A percentile compares a stretch with the other conserved stretches of the same genome.
Conservation (phyloP, 2,888 invertebrate genomes). For the Tubiluchus corallicola region DNA sequence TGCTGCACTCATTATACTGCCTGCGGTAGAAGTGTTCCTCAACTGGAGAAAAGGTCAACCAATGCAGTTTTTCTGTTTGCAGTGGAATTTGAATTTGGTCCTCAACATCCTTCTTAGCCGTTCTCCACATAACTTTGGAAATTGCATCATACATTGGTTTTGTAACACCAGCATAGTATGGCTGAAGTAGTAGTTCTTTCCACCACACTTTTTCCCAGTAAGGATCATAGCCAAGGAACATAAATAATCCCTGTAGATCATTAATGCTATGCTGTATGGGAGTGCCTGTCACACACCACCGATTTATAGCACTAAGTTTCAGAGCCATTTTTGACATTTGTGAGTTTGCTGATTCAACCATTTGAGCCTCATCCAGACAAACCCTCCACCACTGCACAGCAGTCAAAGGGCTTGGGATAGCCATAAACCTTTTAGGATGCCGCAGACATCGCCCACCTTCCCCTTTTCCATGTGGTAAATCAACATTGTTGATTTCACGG, state of each 20-base stretch:
- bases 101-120: conserved; percentile 44
- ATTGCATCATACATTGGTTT: conserved; percentile 36
- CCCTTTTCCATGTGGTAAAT: conserved; percentile 32
- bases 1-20: conserved; percentile 37
- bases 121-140: conserved; percentile 45
- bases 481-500: conserved; percentile 41
- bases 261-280: conserved; percentile 41
- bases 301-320: conserved; percentile 38
- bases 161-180: conserved; percentile 33
- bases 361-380: conserved; percentile 59
- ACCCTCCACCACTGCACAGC: conserved; percentile 55
- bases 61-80: no score
- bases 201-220: conserved; percentile 35
- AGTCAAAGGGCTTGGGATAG: conserved; percentile 44
- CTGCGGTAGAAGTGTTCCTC: conserved; percentile 52
- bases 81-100: conserved; percentile 37
- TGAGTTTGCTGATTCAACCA: conserved; percentile 43
- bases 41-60: conserved; percentile 49
- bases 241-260: conserved; percentile 39
- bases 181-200: conserved; percentile 34
- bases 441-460: conserved; percentile 31
- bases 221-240: conserved; percentile 41
- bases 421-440: conserved; percentile 41
- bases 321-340: conserved; percentile 43
- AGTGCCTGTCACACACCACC: conserved; percentile 54